Percentiles rank a stretch among this genome's conserved stretches.
phyloP scores from a whole-genome alignment of 2,888 invertebrate species.

The Allygus modestus region DNA sequence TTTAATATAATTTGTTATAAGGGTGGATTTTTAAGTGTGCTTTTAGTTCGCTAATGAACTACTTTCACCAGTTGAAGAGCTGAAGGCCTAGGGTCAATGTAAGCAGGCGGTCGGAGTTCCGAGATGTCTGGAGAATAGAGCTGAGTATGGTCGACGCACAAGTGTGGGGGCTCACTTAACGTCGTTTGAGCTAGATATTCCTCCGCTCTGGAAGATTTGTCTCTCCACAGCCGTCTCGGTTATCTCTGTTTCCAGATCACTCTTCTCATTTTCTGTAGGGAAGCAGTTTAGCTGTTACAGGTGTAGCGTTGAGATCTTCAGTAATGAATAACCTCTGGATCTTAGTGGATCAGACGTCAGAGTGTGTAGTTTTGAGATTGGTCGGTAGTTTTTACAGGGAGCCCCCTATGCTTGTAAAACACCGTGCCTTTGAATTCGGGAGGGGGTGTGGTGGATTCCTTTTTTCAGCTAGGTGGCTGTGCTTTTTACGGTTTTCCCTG shows the following conservation, averaged over 20 bases:
- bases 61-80: too few relatives aligned
- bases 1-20: too few relatives aligned
- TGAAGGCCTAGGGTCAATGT: not conserved
- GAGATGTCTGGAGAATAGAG: not conserved
- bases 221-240: not conserved
- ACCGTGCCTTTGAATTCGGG: not conserved
- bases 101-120: conserved; percentile 28
- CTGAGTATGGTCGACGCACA: not conserved
- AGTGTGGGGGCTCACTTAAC: conserved; percentile 18
- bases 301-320: too few relatives aligned
- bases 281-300: not conserved
- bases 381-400: conserved; percentile 27
- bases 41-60: too few relatives aligned
- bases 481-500: not conserved
- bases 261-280: not conserved
- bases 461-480: not conserved
- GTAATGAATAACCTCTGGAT: too few relatives aligned
- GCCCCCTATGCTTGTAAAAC: not conserved
- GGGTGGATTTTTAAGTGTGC: too few relatives aligned
- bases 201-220: not conserved
- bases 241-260: not conserved
- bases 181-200: not conserved
- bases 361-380: not conserved
- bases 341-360: too few relatives aligned
- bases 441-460: not conserved